These are phyloP conservation scores for Lerista edwardsae DNA, from an alignment of 2,797 vertebrate species.

Conservation along the genomic window DNA sequence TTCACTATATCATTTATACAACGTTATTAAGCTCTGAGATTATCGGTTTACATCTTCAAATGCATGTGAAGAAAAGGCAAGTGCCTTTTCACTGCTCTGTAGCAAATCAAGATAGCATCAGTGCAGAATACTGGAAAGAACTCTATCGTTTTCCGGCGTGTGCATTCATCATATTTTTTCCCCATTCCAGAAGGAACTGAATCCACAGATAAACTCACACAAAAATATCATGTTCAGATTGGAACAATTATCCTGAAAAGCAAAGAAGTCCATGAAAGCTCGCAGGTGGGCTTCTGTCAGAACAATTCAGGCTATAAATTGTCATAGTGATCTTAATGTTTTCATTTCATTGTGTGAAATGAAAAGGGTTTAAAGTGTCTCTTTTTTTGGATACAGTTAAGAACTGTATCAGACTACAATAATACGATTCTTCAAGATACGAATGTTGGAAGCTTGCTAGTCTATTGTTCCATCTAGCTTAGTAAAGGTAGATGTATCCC, in stretches of 20 bases:
- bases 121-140: not conserved
- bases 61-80: not conserved
- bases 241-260: conserved; percentile 9
- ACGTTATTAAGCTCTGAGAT: not conserved
- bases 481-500: too few species aligned
- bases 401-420: too few species aligned
- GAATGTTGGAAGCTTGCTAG: too few species aligned
- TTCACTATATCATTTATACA: not conserved
- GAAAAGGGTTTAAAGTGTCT: not conserved
- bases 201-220: conserved; percentile 2
- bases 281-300: not conserved
- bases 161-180: not conserved
- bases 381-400: too few species aligned
- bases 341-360: not conserved
- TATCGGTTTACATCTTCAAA: conserved; percentile 1
- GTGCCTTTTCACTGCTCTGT: not conserved
- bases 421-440: not conserved
- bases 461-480: too few species aligned
- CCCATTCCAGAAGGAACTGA: not conserved
- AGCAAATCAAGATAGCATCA: not conserved
- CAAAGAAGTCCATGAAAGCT: not conserved
- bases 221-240: not conserved
- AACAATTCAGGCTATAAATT: not conserved
- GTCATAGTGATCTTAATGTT: not conserved
- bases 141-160: not conserved